These are phyloP conservation scores for Simalia tracyae DNA, from an alignment of 2,797 vertebrate species.

Conservation along the genomic window DNA sequence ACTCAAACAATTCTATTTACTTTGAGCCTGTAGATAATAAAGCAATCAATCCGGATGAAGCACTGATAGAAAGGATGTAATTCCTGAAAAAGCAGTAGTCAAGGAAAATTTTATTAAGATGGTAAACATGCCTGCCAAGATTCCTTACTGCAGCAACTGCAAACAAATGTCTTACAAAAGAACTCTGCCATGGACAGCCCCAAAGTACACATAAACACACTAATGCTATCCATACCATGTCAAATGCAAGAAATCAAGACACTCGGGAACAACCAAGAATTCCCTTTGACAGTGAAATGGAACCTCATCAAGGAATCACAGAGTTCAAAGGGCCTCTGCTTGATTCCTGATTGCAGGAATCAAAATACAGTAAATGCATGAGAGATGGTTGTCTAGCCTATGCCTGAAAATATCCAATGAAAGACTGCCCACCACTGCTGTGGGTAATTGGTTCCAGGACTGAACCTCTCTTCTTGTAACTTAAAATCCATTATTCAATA, in stretches of 20 bases:
- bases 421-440: background rate
- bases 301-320: background rate
- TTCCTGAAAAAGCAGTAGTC: constrained; percentile 81
- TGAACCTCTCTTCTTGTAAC: background rate
- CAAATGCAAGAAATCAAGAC: background rate
- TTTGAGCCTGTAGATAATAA: constrained; percentile 97
- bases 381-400: background rate
- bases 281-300: background rate
- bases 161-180: background rate
- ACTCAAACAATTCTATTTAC: constrained; percentile 66
- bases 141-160: no score
- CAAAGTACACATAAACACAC: background rate
- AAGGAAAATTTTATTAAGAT: constrained; percentile 71
- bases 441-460: background rate
- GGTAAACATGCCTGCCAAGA: background rate
- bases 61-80: constrained; percentile 96
- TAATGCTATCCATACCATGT: background rate
- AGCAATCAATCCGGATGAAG: constrained; percentile 94
- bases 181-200: background rate
- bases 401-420: background rate
- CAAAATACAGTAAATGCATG: background rate
- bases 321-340: background rate
- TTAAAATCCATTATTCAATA: background rate
- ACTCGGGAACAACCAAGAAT: background rate
- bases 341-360: background rate